Percentiles rank a stretch among this genome's conserved stretches.
phyloP scores from a whole-genome alignment of 1,140 invertebrate species.

The Drosophila trapezifrons region DNA sequence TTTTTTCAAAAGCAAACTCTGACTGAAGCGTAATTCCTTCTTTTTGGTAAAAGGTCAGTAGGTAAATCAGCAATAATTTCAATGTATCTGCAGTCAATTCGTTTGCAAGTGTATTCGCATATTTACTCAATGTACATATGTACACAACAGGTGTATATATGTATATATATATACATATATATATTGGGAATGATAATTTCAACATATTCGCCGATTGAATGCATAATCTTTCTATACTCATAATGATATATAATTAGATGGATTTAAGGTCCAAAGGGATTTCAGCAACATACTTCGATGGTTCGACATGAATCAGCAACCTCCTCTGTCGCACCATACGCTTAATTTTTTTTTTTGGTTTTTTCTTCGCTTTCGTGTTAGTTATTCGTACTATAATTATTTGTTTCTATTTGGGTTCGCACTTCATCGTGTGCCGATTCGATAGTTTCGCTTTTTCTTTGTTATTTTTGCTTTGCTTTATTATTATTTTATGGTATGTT shows the following conservation, averaged over 20 bases:
- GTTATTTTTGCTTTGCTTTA: conserved; percentile 12
- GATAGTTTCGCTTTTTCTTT: conserved; percentile 30
- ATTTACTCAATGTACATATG: conserved; percentile 45
- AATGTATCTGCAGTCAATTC: conserved; percentile 67
- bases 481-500: conserved; percentile 54
- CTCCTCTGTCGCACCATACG: conserved; percentile 79
- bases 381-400: conserved; percentile 23
- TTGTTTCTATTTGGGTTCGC: conserved; percentile 27
- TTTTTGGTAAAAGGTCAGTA: conserved; percentile 32
- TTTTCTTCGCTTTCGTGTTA: conserved; percentile 42
- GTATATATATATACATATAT: conserved; percentile 34
- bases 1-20: conserved; percentile 53
- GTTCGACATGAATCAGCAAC: conserved; percentile 76
- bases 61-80: conserved; percentile 58
- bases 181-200: conserved; percentile 41
- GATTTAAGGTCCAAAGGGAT: conserved; percentile 72
- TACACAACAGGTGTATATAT: conserved; percentile 36
- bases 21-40: conserved; percentile 34
- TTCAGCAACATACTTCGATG: conserved; percentile 79
- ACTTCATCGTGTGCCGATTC: conserved; percentile 1
- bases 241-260: conserved; percentile 42
- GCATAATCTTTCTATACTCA: conserved; percentile 44
- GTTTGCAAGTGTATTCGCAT: conserved; percentile 34
- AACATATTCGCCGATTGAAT: conserved; percentile 54
- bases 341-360: conserved; percentile 36